Percentiles rank a stretch among this genome's conserved stretches.
Conservation (phyloP, 1,140 invertebrate species). For the Leptopilina boulardi region DNA sequence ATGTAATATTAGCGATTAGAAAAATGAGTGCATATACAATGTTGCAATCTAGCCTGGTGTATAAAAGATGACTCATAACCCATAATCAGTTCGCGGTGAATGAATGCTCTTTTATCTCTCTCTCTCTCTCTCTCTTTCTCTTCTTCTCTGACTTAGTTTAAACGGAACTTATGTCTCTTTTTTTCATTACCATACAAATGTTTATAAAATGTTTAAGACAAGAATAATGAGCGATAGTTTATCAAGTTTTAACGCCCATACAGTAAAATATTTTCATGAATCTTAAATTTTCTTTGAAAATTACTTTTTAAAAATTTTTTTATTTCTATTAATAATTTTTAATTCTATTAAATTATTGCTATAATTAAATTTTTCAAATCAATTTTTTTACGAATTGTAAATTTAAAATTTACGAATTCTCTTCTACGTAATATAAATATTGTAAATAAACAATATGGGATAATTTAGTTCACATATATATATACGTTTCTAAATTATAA, state of each 20-base stretch:
- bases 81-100: conserved; percentile 13
- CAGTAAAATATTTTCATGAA: not conserved
- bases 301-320: no score
- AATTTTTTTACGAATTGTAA: no score
- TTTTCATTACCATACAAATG: not conserved
- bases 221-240: not conserved
- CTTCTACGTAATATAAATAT: no score
- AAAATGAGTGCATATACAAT: conserved; percentile 4
- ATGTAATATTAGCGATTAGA: not conserved
- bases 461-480: not conserved
- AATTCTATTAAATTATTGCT: no score
- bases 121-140: no score
- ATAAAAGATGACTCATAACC: conserved; percentile 16
- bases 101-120: conserved; percentile 9
- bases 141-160: not conserved
- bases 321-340: no score
- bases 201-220: not conserved
- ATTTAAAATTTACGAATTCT: no score
- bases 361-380: no score
- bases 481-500: conserved; percentile 3
- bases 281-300: no score
- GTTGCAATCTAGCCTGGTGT: not conserved
- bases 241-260: not conserved
- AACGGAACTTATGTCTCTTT: not conserved
- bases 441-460: not conserved